Evolutionary conservation across 2,888 invertebrate genomes (phyloP), one percentile per base, ranked within the genome.

Genomic region (Cristatella mucedo): DNA sequence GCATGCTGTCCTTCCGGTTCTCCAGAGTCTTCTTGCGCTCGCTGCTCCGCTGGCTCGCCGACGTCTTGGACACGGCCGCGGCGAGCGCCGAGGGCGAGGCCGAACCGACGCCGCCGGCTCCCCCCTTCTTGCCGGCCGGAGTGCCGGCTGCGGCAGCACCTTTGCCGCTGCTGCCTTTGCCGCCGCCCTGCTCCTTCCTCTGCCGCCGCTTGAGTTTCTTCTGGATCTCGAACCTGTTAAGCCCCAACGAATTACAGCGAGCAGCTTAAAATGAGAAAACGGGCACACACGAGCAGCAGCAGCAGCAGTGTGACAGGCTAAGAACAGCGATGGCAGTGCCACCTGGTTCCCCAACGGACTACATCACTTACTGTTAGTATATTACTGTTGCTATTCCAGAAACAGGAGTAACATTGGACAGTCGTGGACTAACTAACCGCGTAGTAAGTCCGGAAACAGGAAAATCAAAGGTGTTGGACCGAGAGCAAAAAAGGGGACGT

Each of bases 11-110:
- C 54, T 79, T 75, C 51, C 80, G 80, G 53, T 80, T 80, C 64
- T 84, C 91, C 9, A 91, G 82, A 51, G 83, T 86, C 49, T 87
- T 82, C 52, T 89, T 83, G 29, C 84, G 70, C 57, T 83, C 83
- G 57, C 81, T 81, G 50, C 82, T 82, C 29, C 71, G 70, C 30
- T 56, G 54, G 43, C 54, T 57, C 11, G 55, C 51, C 15, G 55
- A 48, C 26, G 46, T 51, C 13, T 15, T 26, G 32, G 30, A 26
- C 26, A 46, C 46, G 30, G 49, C 52, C 37, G 51, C 43, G 45
- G 44, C 43, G 44, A 42, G 45, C 37, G 37, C 40, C 40, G 33
- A 39, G 11, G 43, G 38, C 6, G 49, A 39, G 6, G 49, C 46
- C 3, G 52, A 41, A 16, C 44, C 40, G 6, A 43, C 43, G n/a